Base-by-base conservation (phyloP, 2,113 vertebrate genomes). In the Bothrops jararaca region DNA sequence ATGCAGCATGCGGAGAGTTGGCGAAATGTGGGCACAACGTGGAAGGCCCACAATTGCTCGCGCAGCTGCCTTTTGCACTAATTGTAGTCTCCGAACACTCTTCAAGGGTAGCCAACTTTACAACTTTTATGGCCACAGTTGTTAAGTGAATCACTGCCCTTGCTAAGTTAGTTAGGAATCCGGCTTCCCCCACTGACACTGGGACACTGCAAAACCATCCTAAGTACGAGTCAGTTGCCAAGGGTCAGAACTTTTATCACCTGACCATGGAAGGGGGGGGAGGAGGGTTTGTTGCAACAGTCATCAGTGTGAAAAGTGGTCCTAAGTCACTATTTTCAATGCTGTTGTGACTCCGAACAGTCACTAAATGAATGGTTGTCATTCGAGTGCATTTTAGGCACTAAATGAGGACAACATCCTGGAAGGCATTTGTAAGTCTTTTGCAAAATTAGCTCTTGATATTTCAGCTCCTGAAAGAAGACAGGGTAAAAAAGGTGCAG, bases 401-500 rank as follows among this genome's bases (percentile, higher is more conserved):
- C 45, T 45, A 45, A 88, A 50, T 12, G n/a, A 1, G 26, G 39
- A 29, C 39, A 56, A 29, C 39, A 85, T 24, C 34, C 53, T 8
- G 1, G 69, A 20, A 56, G 85, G 69, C 34, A 57, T 39, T 34
- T 56, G 53, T 9, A 26, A 20, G 26, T 23, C 4, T 74, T 45
- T 23, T 42, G 20, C 34, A 85, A 85, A 85, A 45, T n/a, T 54
- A 80, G 34, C 39, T 89, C 23, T 5, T 45, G 23, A 3, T 42
- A 90, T 11, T 54, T 91, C 52, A 39, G 15, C 52, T 60, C 86
- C 64, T 7, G 92, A 34, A 89, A 34, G 24, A 86, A n/a, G 69
- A 10, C 3, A 11, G 57, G 87, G 60, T 18, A 52, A 50, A 89
- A 89, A 58, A 0, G 0, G 13, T 34, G 53, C 4, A 0, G 23